These are phyloP conservation scores for Eristalinus sepulchralis DNA, from an alignment of 2,888 invertebrate species.

Conservation along the genomic window DNA sequence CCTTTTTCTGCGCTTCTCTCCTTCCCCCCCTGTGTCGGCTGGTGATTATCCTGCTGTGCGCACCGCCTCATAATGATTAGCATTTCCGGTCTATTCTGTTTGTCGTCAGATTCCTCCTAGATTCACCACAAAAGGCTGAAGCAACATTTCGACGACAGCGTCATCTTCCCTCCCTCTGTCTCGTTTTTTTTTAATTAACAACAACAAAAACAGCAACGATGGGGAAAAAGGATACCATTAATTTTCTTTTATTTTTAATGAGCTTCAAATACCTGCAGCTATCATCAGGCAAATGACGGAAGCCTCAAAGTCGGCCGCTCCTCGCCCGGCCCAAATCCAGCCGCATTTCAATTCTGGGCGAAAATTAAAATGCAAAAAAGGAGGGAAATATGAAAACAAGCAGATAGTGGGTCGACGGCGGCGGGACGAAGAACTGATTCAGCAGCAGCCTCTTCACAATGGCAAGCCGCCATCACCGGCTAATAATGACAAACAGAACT, in stretches of 20 bases:
- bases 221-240: slow-evolving; percentile 52
- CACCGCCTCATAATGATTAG: slow-evolving; percentile 22
- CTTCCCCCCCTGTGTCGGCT: background rate
- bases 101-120: background rate
- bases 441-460: background rate
- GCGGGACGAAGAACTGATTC: too few species aligned
- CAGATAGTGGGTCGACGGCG: background rate
- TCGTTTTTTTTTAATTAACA: slow-evolving; percentile 48
- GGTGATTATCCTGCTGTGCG: background rate
- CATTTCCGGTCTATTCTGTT: background rate
- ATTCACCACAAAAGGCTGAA: slow-evolving; percentile 10
- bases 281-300: slow-evolving; percentile 16
- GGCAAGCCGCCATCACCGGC: slow-evolving; percentile 27
- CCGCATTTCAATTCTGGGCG: slow-evolving; percentile 20
- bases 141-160: slow-evolving; percentile 14
- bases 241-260: slow-evolving; percentile 64
- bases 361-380: slow-evolving; percentile 22
- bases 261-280: slow-evolving; percentile 55
- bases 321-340: slow-evolving; percentile 25
- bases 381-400: background rate
- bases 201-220: slow-evolving; percentile 8
- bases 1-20: too few species aligned
- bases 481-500: slow-evolving; percentile 2
- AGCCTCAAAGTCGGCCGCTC: slow-evolving; percentile 22
- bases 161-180: background rate